Evolutionary conservation across 2,888 invertebrate genomes (phyloP).

Genomic region (Napeogenes sylphis): DNA sequence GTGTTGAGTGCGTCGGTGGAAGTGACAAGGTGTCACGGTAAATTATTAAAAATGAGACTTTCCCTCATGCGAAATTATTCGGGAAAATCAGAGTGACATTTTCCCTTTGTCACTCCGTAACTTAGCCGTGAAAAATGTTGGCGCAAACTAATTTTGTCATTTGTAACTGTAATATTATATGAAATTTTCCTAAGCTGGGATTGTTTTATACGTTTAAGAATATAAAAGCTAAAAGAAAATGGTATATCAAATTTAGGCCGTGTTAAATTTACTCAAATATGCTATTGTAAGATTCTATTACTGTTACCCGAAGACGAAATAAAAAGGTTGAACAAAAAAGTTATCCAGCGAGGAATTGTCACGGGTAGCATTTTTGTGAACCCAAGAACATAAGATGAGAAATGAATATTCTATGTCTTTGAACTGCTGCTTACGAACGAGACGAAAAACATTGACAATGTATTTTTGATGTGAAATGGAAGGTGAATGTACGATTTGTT

Average conservation of each 20-base stretch:
- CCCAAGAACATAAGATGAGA: slow-evolving; percentile 38
- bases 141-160: slow-evolving; percentile 11
- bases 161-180: slow-evolving; percentile 1
- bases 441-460: slow-evolving; percentile 20
- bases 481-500: background rate
- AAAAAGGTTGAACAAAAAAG: slow-evolving; percentile 20
- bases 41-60: slow-evolving; percentile 47
- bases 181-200: background rate
- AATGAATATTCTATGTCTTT: slow-evolving; percentile 42
- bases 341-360: slow-evolving; percentile 31
- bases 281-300: background rate
- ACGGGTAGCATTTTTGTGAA: slow-evolving; percentile 34
- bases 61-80: slow-evolving; percentile 28
- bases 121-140: slow-evolving; percentile 29
- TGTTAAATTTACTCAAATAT: background rate
- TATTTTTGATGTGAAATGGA: slow-evolving; percentile 15
- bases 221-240: background rate
- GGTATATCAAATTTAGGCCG: background rate
- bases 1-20: slow-evolving; percentile 20
- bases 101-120: slow-evolving; percentile 36
- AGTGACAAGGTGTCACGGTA: slow-evolving; percentile 41
- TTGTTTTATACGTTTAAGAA: background rate
- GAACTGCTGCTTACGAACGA: slow-evolving; percentile 26
- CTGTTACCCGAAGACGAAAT: background rate
- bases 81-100: slow-evolving; percentile 22